phyloP scores from a whole-genome alignment of 2,888 invertebrate genomes.

The Cheiracanthium punctorium region DNA sequence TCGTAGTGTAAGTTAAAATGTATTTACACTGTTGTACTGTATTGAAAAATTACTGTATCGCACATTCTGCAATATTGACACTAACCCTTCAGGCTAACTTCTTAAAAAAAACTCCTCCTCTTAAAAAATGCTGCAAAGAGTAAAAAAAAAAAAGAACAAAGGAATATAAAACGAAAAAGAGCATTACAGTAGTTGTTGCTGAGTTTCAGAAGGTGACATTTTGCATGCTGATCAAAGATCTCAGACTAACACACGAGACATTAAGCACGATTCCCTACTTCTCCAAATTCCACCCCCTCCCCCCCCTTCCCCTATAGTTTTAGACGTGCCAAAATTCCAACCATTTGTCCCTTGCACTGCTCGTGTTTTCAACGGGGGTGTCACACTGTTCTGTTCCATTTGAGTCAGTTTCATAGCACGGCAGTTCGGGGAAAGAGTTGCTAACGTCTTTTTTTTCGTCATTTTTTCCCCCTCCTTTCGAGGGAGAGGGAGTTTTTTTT shows the following conservation, averaged over 20 bases:
- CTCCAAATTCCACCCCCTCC: neutral
- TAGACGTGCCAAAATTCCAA: conserved; percentile 50
- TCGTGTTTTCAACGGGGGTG: neutral
- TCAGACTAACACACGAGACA: conserved; percentile 60
- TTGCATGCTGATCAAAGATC: conserved; percentile 54
- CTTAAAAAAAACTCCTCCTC: neutral
- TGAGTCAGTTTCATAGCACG: conserved; percentile 31
- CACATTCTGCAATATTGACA: conserved; percentile 36
- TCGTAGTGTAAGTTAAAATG: too few relatives aligned
- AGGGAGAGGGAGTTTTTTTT: conserved; percentile 2
- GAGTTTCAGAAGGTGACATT: conserved; percentile 50
- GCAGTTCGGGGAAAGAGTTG: conserved; percentile 7
- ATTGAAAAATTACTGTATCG: too few relatives aligned
- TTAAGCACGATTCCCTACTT: conserved; percentile 59
- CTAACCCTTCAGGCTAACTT: conserved; percentile 9
- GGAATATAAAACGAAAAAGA: conserved; percentile 26
- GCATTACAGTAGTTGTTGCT: conserved; percentile 60
- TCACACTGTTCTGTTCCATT: conserved; percentile 12
- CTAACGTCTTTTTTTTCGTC: neutral
- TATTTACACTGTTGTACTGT: too few relatives aligned
- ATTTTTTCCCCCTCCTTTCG: neutral
- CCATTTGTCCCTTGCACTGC: conserved; percentile 26
- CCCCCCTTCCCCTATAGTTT: neutral
- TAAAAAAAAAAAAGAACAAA: conserved; percentile 35
- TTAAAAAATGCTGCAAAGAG: conserved; percentile 11